These are phyloP conservation scores for Danio aesculapii DNA, from an alignment of 2,797 vertebrate genomes.

Conservation along the genomic window DNA sequence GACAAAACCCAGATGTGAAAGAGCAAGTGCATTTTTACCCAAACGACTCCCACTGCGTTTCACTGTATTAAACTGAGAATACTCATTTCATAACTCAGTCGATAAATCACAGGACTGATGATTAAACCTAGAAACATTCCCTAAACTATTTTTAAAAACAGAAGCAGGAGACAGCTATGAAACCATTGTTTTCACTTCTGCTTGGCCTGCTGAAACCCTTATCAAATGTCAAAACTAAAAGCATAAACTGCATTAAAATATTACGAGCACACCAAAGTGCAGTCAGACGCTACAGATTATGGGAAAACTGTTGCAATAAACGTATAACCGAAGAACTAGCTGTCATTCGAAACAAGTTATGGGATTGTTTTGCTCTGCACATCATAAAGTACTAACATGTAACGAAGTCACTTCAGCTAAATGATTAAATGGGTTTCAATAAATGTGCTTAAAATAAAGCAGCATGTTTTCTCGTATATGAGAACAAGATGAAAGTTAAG, in stretches of 20 bases:
- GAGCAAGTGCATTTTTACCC: neutral
- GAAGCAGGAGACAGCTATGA: neutral
- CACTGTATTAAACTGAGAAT: neutral
- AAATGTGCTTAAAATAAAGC: no score
- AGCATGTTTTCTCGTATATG: no score
- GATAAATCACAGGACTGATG: slow-evolving; percentile 13
- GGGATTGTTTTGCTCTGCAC: neutral
- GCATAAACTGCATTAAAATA: neutral
- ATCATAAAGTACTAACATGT: neutral
- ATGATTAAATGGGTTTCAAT: neutral
- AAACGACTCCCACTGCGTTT: neutral
- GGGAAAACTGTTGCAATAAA: neutral
- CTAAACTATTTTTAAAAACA: neutral
- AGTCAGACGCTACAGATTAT: neutral
- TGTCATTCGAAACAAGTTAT: neutral
- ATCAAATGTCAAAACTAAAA: neutral
- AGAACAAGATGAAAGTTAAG: neutral
- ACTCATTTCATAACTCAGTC: neutral
- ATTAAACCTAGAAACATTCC: neutral
- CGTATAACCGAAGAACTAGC: neutral
- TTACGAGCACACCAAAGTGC: neutral
- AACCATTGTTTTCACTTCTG: neutral
- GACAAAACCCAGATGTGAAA: neutral
- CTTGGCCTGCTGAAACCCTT: no score
- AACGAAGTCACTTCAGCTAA: neutral